phyloP scores from a whole-genome alignment of 2,113 vertebrate genomes.

The Paratilapia polleni region DNA sequence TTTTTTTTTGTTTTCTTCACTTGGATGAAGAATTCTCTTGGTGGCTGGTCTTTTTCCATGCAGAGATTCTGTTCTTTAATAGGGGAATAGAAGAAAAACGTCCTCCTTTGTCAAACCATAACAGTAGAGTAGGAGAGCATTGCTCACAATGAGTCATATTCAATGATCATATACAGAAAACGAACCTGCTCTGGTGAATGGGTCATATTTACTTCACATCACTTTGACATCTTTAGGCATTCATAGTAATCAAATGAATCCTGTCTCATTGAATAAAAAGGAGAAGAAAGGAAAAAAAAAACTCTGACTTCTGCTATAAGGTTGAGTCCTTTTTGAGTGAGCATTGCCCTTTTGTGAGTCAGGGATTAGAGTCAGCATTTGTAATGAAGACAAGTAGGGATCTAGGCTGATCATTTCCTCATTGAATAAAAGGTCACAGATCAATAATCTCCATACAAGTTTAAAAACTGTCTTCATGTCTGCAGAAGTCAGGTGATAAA shows the following conservation, averaged over 20 bases:
- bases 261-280: conserved; percentile 1
- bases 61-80: background rate
- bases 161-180: background rate
- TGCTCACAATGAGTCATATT: conserved; percentile 10
- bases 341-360: conserved; percentile 54
- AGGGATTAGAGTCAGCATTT: conserved; percentile 56
- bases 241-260: background rate
- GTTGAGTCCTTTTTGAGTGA: conserved; percentile 27
- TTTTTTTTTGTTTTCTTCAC: background rate
- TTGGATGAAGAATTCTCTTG: conserved; percentile 14
- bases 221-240: background rate
- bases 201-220: background rate
- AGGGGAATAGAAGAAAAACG: background rate
- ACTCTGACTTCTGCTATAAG: background rate
- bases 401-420: conserved; percentile 51
- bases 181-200: conserved; percentile 2
- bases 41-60: background rate
- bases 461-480: conserved; percentile 20
- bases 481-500: conserved; percentile 24
- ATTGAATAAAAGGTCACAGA: conserved; percentile 58
- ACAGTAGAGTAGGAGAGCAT: background rate
- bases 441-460: conserved; percentile 46
- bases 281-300: background rate
- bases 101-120: background rate
- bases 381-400: conserved; percentile 53